These are phyloP conservation scores for Speoplatyrhinus poulsoni DNA, from an alignment of 2,113 vertebrate species.

Conservation along the genomic window DNA sequence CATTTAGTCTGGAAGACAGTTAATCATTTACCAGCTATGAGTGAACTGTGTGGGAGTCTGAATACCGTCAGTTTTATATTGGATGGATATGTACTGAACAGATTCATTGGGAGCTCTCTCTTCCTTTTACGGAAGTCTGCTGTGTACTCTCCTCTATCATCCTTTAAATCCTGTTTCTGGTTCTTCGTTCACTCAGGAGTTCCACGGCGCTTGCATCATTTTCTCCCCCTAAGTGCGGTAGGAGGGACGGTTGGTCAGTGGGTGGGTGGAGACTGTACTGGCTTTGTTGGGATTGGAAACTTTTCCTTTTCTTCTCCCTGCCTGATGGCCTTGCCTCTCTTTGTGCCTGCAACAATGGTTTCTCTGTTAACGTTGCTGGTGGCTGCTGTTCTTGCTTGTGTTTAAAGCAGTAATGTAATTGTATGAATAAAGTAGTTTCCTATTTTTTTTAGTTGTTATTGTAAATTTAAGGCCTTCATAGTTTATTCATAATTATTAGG, in stretches of 20 bases:
- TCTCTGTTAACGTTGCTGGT: slow-evolving; percentile 37
- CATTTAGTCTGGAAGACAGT: neutral
- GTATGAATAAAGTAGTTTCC: neutral
- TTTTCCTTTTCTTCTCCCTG: slow-evolving; percentile 47
- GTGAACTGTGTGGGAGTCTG: slow-evolving; percentile 1
- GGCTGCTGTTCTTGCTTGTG: slow-evolving; percentile 6
- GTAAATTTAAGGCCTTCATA: no score
- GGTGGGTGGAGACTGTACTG: slow-evolving; percentile 53
- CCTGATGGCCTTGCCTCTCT: slow-evolving; percentile 34
- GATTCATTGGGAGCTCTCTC: no score
- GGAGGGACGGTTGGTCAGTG: slow-evolving; percentile 32
- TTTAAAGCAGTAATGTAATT: neutral
- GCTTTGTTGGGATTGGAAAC: slow-evolving; percentile 66
- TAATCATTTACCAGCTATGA: neutral
- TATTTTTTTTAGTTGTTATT: no score
- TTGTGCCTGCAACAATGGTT: slow-evolving; percentile 48
- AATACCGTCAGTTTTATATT: neutral
- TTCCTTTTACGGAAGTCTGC: no score
- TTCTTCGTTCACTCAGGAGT: slow-evolving; percentile 54
- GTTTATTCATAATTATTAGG: no score
- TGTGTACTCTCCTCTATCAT: no score
- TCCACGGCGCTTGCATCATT: slow-evolving; percentile 64
- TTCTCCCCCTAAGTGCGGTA: slow-evolving; percentile 39
- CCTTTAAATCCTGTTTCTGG: slow-evolving; percentile 12
- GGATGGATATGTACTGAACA: neutral